Percentiles rank a stretch among this genome's conserved stretches.
phyloP scores from a whole-genome alignment of 2,888 invertebrate genomes.

The Chrysomela aeneicollis region DNA sequence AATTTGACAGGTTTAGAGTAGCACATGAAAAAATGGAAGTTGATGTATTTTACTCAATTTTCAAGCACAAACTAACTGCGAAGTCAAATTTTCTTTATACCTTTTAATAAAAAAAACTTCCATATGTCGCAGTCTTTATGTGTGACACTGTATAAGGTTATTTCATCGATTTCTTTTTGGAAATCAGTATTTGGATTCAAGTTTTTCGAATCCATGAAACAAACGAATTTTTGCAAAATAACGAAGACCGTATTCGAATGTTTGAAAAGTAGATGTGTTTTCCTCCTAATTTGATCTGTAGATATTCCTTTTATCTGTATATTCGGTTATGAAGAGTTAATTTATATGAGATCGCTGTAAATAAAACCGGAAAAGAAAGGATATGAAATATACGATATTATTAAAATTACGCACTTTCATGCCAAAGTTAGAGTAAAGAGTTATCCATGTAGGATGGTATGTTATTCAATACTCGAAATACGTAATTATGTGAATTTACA shows the following conservation, averaged over 20 bases:
- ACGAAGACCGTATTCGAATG: constrained; percentile 14
- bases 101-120: no score
- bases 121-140: no score
- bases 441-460: constrained; percentile 60
- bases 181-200: no score
- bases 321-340: constrained; percentile 56
- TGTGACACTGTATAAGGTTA: no score
- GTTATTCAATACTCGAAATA: constrained; percentile 52
- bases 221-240: constrained; percentile 17
- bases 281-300: constrained; percentile 49
- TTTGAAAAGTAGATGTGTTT: constrained; percentile 46
- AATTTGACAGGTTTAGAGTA: no score
- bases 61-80: no score
- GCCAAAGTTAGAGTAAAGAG: constrained; percentile 62
- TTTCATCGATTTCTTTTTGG: no score
- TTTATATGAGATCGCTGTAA: constrained; percentile 53
- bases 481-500: constrained; percentile 44
- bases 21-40: no score
- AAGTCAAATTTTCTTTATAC: no score
- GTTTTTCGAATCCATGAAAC: no score
- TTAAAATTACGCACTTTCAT: constrained; percentile 61
- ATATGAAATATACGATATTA: constrained; percentile 63
- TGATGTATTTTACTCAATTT: no score
- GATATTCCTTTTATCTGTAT: constrained; percentile 59
- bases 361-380: constrained; percentile 59